phyloP scores from a whole-genome alignment of 2,113 vertebrate species.

The Dendropsophus ebraccatus region DNA sequence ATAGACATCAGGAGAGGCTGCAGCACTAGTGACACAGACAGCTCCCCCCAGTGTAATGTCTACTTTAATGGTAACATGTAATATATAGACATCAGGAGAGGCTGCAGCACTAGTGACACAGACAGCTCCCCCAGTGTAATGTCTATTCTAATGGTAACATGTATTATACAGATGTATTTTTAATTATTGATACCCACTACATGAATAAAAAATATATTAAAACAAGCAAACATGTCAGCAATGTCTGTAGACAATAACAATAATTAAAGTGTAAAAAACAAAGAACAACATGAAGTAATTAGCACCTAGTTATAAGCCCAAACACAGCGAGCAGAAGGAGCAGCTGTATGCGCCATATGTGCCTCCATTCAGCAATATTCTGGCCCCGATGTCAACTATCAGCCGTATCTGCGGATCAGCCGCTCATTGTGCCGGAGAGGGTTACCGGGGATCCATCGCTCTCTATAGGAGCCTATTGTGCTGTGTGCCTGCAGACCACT shows the following conservation, averaged over 20 bases:
- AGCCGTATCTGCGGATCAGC: not conserved
- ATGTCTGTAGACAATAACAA: not conserved
- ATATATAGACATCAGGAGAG: no score
- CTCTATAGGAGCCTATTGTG: no score
- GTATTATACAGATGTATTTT: no score
- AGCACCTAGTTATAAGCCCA: not conserved
- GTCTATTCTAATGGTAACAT: no score
- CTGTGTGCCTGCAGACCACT: no score
- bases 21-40: no score
- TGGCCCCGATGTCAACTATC: not conserved
- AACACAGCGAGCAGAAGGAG: not conserved
- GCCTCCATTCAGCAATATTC: not conserved
- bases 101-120: no score
- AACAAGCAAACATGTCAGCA: not conserved
- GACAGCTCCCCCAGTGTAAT: no score
- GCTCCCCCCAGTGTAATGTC: no score
- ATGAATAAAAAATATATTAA: not conserved
- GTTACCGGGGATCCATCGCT: not conserved
- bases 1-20: no score
- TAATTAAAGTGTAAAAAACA: not conserved
- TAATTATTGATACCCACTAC: not conserved
- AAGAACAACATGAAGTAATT: not conserved
- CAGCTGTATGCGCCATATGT: not conserved
- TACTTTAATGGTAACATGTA: no score
- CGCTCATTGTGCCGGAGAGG: not conserved